phyloP scores from a whole-genome alignment of 2,113 vertebrate species.

The Xiphophorus couchianus region DNA sequence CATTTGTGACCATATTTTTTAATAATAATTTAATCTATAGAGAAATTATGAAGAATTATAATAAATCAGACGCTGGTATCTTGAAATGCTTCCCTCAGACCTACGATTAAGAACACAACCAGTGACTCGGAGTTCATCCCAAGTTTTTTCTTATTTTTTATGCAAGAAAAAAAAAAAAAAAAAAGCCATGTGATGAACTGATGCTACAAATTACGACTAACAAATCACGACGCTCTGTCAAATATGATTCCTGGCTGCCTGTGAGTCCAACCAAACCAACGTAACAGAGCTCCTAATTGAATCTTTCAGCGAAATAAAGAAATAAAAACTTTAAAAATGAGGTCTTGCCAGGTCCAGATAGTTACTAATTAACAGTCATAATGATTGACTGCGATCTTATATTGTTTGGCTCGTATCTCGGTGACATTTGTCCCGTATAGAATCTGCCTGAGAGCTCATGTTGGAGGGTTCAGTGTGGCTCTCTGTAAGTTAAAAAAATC shows the following conservation, averaged over 20 bases:
- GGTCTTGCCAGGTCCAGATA: background rate
- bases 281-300: constrained; percentile 15
- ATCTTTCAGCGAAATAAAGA: constrained; percentile 14
- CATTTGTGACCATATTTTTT: too few relatives aligned
- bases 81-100: background rate
- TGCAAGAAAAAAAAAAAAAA: too few relatives aligned
- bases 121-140: background rate
- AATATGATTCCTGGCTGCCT: background rate
- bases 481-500: constrained; percentile 42
- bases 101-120: background rate
- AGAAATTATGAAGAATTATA: too few relatives aligned
- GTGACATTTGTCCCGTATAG: constrained; percentile 15
- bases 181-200: background rate
- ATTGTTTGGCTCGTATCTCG: constrained; percentile 6
- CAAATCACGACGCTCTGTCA: constrained; percentile 7
- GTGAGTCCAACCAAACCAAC: background rate
- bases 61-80: too few relatives aligned
- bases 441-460: constrained; percentile 25
- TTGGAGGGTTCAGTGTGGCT: constrained; percentile 11
- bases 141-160: constrained; percentile 46
- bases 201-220: background rate
- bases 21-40: too few relatives aligned
- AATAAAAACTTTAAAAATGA: background rate
- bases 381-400: constrained; percentile 24
- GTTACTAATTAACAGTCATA: constrained; percentile 3